Percentiles rank a stretch among this genome's conserved stretches.
Evolutionary conservation across 2,888 invertebrate genomes (phyloP).

Genomic region (Lycaena phlaeas): DNA sequence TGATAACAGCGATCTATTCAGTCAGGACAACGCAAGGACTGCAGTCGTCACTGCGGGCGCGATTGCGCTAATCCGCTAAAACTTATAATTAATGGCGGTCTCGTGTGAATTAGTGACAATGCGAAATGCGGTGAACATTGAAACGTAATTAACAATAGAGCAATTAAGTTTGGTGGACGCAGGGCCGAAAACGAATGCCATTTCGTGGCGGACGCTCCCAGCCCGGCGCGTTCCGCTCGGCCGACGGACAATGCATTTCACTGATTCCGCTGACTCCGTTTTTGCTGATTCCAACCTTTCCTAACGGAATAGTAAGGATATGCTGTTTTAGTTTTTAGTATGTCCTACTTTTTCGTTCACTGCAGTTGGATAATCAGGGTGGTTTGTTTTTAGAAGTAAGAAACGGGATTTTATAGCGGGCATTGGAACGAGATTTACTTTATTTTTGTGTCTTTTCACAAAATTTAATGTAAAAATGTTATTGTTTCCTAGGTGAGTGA

Average conservation of each 20-base stretch:
- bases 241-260: conserved; percentile 54
- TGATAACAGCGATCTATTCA: too few species aligned
- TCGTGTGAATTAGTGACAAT: conserved; percentile 44
- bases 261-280: conserved; percentile 58
- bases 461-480: too few species aligned
- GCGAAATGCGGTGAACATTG: conserved; percentile 45
- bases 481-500: too few species aligned
- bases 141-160: conserved; percentile 72
- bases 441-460: too few species aligned
- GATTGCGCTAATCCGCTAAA: conserved; percentile 15
- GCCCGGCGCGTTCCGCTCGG: conserved; percentile 40
- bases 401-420: too few species aligned
- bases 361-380: too few species aligned
- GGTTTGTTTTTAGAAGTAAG: too few species aligned
- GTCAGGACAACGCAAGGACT: too few species aligned
- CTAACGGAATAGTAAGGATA: conserved; percentile 14
- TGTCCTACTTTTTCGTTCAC: too few species aligned
- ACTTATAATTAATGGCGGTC: conserved; percentile 32
- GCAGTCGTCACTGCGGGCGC: too few species aligned
- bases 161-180: conserved; percentile 59
- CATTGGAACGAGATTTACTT: too few species aligned
- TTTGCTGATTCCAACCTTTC: conserved; percentile 43
- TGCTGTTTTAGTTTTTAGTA: background rate
- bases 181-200: conserved; percentile 53
- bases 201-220: conserved; percentile 34